Percentiles rank a stretch among this genome's conserved stretches.
Conservation (phyloP, 2,113 vertebrate species). For the Eclectus roratus region DNA sequence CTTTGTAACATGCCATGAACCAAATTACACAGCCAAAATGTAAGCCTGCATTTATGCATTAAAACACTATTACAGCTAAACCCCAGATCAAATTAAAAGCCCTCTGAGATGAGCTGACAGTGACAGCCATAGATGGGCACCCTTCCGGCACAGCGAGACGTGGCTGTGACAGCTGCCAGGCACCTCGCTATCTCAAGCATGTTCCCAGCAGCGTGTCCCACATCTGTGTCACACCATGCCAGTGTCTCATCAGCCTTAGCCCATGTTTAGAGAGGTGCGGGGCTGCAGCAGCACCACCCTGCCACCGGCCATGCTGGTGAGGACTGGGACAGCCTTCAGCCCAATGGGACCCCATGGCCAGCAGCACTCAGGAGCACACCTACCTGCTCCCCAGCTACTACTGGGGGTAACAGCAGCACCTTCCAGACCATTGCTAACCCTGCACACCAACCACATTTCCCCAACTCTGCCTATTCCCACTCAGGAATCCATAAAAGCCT, state of each 20-base stretch:
- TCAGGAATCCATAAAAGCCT: accelerated
- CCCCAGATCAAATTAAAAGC: accelerated
- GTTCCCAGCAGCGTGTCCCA: background rate
- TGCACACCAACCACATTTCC: background rate
- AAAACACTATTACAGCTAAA: background rate
- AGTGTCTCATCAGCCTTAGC: background rate
- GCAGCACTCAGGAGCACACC: accelerated
- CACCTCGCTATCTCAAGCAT: accelerated
- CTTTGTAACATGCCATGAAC: accelerated
- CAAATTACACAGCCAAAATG: accelerated
- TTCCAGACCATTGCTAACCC: accelerated
- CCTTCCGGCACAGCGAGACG: accelerated
- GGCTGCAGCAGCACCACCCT: background rate
- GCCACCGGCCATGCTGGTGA: accelerated
- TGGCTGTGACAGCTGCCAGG: background rate
- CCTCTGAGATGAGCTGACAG: background rate
- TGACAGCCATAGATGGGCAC: accelerated
- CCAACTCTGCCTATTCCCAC: background rate
- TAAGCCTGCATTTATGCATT: background rate
- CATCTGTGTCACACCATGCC: background rate
- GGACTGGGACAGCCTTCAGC: background rate
- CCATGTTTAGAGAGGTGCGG: accelerated
- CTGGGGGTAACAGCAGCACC: accelerated
- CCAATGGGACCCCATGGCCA: accelerated
- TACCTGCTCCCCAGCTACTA: accelerated